Evolutionary conservation across 2,113 vertebrate genomes (phyloP), one percentile per base, ranked within the genome.

Genomic region (Aleadryas rufinucha): DNA sequence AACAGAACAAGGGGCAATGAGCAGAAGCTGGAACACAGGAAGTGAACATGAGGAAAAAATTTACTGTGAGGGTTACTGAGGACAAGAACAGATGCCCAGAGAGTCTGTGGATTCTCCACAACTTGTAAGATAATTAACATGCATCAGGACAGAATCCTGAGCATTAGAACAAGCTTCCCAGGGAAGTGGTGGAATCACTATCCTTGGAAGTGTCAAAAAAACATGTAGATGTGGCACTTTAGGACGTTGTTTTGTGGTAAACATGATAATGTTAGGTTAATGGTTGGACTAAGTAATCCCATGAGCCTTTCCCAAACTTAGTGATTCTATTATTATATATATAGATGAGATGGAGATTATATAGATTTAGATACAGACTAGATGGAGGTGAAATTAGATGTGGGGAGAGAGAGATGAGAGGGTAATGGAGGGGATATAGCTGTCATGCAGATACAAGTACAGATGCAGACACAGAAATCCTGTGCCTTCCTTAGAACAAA

Each of bases 31-130:
- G 14, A 88, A 72, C 11, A 57, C 1, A 4, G 14, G 21, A 64
- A 49, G 14, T 56, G 13, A 49, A 35, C 1, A 8, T 0, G 1
- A 64, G 21, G 8, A 28, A 80, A n/a, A 64, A 50, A 1, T 7
- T 64, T 20, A 33, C 21, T 7, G 11, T 27, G 50, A 49, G 26
- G 11, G 9, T 71, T 21, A 35, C 50, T 42, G 57, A 64, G 42
- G 26, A 23, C 35, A 64, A 31, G 14, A 80, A 49, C 7, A 42
- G 11, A 42, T 57, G 22, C 44, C 9, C 27, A 44, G 59, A 37
- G 42, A 72, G 35, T 7, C n/a, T 57, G 11, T 65, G 12, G 15
- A 31, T 57, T 33, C 17, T 28, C 4, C 21, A 37, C 27, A 42
- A 42, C 7, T 45, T 1, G 2, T 35, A 21, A 50, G 4, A 50